phyloP scores from a whole-genome alignment of 1,140 invertebrate genomes.

The Carposina sasakii region DNA sequence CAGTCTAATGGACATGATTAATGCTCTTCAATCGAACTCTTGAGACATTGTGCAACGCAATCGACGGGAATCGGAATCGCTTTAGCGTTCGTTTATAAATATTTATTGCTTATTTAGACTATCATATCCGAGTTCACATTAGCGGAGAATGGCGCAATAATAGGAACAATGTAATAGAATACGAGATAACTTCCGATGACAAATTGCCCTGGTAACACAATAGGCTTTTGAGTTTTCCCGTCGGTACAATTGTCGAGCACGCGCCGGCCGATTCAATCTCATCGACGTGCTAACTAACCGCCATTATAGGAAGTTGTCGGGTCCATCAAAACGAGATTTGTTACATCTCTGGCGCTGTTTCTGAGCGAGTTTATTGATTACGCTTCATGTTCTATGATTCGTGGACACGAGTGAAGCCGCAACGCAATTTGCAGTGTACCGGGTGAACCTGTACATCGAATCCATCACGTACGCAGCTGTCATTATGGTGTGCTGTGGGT shows the following conservation, averaged over 20 bases:
- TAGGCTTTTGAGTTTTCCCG: conserved; percentile 12
- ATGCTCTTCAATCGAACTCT: conserved; percentile 29
- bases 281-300: conserved; percentile 25
- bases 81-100: too few relatives aligned
- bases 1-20: conserved; percentile 39
- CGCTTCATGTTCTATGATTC: too few relatives aligned
- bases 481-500: conserved; percentile 45
- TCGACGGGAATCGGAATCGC: too few relatives aligned
- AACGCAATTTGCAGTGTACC: conserved; percentile 51
- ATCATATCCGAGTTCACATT: too few relatives aligned
- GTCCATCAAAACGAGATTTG: conserved; percentile 28
- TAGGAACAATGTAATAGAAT: too few relatives aligned
- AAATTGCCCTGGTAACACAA: conserved; percentile 15
- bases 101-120: too few relatives aligned
- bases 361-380: conserved; percentile 15
- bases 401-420: conserved; percentile 48
- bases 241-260: conserved; percentile 19
- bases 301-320: conserved; percentile 7
- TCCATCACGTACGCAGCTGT: conserved; percentile 54
- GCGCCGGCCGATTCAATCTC: conserved; percentile 21
- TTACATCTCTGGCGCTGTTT: conserved; percentile 12
- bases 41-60: too few relatives aligned
- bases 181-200: too few relatives aligned
- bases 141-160: too few relatives aligned
- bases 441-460: conserved; percentile 58